Evolutionary conservation across 2,113 vertebrate species (phyloP), one percentile per base, ranked within the genome.

Genomic region (Calyptommatus sinebrachiatus): DNA sequence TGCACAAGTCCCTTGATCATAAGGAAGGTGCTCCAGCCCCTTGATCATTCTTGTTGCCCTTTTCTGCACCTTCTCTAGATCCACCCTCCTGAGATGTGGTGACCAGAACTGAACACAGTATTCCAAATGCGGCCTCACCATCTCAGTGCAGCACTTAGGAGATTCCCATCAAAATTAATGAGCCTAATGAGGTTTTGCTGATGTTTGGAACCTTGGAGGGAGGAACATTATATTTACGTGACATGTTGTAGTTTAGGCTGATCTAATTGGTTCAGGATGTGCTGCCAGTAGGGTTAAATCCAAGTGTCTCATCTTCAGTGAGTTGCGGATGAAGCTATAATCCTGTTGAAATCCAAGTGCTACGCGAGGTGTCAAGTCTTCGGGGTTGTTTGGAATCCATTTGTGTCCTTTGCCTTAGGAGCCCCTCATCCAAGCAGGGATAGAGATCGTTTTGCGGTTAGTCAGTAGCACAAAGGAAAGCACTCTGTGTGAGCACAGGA

Each of bases 231-330:
- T 24, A 3, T 73, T 46, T 48, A 69, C n/a, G n/a, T 75, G 48
- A 41, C 20, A 21, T 31, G 18, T 31, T 41, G 46, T 69, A 29
- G 35, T 81, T 81, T 69, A 68, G 35, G 72, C 65, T 66, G 20
- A 45, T 69, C 35, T 81, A 48, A 75, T 81, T 74, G n/a, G n/a
- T 75, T 81, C 66, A 61, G 72, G 65, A 74, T 75, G 50, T 62
- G 31, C 50, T 81, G n/a, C 65, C n/a, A 24, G 20, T 61, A 65
- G 18, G 20, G 50, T 75, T 69, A 61, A 69, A 81, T 68, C 53
- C 53, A 29, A 69, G 46, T 6, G 53, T 74, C 79, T 75, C 53
- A 75, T 60, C 65, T 69, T 74, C 50, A 69, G 68, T 61, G 65
- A 50, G 18, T 28, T 28, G 26, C 57, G 26, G 35, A 75, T 75